phyloP scores from a whole-genome alignment of 2,797 vertebrate species.

The Simalia tracyae region DNA sequence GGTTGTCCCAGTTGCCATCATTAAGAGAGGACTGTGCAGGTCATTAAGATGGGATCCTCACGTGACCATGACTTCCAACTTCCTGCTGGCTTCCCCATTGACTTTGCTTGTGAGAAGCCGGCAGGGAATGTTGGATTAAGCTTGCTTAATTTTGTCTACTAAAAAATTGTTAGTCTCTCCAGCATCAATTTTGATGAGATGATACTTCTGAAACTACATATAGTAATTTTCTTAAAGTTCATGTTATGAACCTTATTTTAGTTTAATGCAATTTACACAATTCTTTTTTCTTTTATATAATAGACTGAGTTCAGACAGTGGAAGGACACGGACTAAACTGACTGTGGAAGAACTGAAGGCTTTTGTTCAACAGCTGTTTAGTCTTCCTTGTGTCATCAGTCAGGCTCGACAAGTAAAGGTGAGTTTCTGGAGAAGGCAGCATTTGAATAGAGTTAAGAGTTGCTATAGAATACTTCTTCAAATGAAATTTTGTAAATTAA shows the following conservation, averaged over 20 bases:
- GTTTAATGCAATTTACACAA: neutral
- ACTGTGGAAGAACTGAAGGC: conserved; percentile 96
- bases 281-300: conserved; percentile 59
- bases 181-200: neutral
- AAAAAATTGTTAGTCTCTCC: neutral
- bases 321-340: conserved; percentile 88
- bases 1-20: neutral
- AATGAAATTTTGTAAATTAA: conserved; percentile 3
- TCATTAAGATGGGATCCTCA: neutral
- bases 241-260: neutral
- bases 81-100: neutral
- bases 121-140: neutral
- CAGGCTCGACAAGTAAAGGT: conserved; percentile 96
- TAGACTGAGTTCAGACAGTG: conserved; percentile 84
- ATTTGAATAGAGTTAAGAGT: neutral
- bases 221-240: neutral
- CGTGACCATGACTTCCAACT: neutral
- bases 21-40: neutral
- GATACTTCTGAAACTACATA: neutral
- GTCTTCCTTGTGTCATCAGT: conserved; percentile 92
- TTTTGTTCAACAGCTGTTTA: conserved; percentile 94
- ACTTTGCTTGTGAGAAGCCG: neutral
- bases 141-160: neutral
- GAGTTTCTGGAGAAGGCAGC: conserved; percentile 41
- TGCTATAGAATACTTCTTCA: conserved; percentile 13